These are phyloP conservation scores for Diachasma alloeum DNA, from an alignment of 1,140 invertebrate species.

Conservation along the genomic window DNA sequence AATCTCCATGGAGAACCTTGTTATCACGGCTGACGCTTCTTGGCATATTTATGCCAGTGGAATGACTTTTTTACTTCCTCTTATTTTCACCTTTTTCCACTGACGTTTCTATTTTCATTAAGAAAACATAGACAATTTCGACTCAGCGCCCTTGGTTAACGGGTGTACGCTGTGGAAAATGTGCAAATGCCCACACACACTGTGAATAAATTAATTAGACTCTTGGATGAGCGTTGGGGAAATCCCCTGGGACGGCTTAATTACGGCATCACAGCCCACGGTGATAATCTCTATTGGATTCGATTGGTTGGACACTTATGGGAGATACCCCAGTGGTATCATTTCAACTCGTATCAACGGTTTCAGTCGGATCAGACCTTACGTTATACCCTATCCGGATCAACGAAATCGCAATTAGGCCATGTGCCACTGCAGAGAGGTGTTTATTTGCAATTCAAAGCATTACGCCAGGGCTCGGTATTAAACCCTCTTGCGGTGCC, in stretches of 20 bases:
- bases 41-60: too few relatives aligned
- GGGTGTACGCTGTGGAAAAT: neutral
- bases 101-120: neutral
- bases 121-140: neutral
- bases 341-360: neutral
- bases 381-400: neutral
- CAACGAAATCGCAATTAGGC: constrained; percentile 33
- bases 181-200: neutral
- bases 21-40: too few relatives aligned
- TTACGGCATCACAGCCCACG: neutral
- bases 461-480: neutral
- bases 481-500: neutral
- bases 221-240: neutral
- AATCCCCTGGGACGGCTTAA: neutral
- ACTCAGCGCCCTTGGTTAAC: neutral
- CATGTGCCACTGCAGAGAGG: neutral
- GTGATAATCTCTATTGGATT: constrained; percentile 21
- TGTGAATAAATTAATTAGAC: constrained; percentile 21
- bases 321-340: neutral
- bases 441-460: constrained; percentile 30
- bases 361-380: neutral
- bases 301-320: neutral
- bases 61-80: neutral
- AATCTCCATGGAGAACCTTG: neutral
- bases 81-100: neutral